Conservation (phyloP, 2,797 vertebrate genomes). For the Corythornis leucogaster region DNA sequence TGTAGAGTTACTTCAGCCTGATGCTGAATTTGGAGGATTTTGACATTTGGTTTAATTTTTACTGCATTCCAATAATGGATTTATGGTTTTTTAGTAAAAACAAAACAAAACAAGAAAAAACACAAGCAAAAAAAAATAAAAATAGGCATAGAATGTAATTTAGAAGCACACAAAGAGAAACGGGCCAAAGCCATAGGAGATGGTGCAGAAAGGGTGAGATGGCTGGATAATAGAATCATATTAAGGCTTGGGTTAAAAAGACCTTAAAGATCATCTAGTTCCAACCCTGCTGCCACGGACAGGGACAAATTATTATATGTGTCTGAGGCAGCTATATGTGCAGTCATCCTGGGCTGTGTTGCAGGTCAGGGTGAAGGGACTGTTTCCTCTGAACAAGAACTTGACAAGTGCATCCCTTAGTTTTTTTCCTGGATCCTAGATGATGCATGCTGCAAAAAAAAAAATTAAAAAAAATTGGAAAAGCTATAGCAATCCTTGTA, state of each 20-base stretch:
- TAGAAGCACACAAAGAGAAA: neutral
- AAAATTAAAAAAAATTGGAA: neutral
- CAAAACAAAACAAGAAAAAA: too few species aligned
- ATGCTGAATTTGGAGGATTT: neutral
- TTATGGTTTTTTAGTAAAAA: neutral
- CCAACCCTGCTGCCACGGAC: neutral
- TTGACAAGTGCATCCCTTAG: neutral
- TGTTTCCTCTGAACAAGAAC: neutral
- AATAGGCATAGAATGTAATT: accelerated
- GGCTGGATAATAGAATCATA: neutral
- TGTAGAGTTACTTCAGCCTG: neutral
- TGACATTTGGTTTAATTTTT: neutral
- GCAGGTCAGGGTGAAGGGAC: neutral
- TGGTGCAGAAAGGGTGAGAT: neutral
- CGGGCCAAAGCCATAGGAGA: neutral
- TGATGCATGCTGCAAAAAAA: neutral
- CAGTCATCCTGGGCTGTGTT: neutral
- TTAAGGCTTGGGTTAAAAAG: neutral
- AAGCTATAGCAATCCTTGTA: neutral
- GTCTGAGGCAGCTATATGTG: neutral
- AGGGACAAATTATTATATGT: neutral
- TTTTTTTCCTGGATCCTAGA: neutral
- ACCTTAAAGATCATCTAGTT: neutral
- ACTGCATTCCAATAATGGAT: neutral
- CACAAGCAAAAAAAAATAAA: neutral